phyloP scores from a whole-genome alignment of 1,140 invertebrate species.

The Araneus ventricosus region DNA sequence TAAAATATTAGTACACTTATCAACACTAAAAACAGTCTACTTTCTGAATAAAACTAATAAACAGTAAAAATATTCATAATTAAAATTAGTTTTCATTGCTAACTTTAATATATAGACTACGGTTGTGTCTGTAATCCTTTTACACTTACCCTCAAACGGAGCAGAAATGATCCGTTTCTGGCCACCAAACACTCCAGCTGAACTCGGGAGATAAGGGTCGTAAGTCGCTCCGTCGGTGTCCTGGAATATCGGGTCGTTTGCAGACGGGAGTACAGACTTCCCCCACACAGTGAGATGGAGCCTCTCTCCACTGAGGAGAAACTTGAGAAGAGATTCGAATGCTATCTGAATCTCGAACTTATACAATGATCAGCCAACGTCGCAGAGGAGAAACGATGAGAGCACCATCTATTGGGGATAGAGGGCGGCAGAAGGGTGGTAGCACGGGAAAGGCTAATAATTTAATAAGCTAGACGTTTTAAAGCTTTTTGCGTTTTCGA shows the following conservation, averaged over 20 bases:
- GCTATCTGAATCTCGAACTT: constrained; percentile 2
- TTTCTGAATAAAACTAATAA: too few species aligned
- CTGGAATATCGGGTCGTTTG: neutral
- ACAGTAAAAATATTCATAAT: too few species aligned
- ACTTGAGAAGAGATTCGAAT: neutral
- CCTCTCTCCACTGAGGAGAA: neutral
- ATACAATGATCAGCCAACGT: neutral
- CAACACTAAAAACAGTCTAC: too few species aligned
- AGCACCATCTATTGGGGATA: neutral
- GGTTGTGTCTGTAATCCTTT: too few species aligned
- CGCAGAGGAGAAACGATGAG: neutral
- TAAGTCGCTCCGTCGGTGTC: neutral
- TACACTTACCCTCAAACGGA: neutral
- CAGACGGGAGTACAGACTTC: neutral
- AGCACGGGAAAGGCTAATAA: neutral
- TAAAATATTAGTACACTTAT: too few species aligned
- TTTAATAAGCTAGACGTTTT: neutral
- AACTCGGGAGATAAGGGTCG: neutral
- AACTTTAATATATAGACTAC: too few species aligned
- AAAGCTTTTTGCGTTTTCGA: too few species aligned
- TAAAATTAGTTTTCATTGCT: too few species aligned
- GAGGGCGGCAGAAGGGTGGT: neutral
- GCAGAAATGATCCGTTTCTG: neutral
- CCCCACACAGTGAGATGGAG: neutral
- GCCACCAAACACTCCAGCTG: neutral